Base-by-base conservation (phyloP, 2,797 vertebrate genomes). In the Poecilia wingei region DNA sequence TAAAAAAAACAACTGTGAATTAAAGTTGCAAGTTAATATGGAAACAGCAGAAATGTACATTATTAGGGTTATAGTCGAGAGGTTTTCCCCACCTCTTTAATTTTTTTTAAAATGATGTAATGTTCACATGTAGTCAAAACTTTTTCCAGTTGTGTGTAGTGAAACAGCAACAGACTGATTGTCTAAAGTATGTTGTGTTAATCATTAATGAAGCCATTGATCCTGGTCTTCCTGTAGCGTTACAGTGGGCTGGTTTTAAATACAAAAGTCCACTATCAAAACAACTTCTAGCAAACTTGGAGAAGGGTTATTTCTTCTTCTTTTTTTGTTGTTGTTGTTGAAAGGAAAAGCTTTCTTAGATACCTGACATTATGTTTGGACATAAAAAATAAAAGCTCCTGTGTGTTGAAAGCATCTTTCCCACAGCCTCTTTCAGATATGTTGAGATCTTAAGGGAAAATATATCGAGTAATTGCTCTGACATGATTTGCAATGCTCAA, bases 1-100 rank as follows among this genome's bases (percentile, higher is more conserved):
- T 7, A 8, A 41, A 41, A 75, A 36, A 45, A 74, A 74, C 72
- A 74, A 74, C 72, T 53, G 66, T 75, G 66, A 59, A 53, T 74
- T 73, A 76, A 46, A 66, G 20, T 80, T 43, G 51, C 22, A 28
- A 72, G 18, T 69, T 72, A 13, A 57, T 79, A 66, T 70, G 13
- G 55, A 64, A 53, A n/a, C 75, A 68, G 41, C 61, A 57, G 33
- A 77, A 57, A 45, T 70, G 49, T 22, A 70, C 39, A 77, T 4
- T 5, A 49, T 66, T n/a, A 49, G 47, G 36, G 39, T 51, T 51
- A 25, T 66, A 33, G 22, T 36, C 2, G 46, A 16, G 45, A 66
- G 59, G n/a, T 12, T 55, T 57, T 4, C 22, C 1, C 33, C 36
- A 31, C 1, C 18, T 7, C 7, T 7, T 28, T 31, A 0, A 14